phyloP scores from a whole-genome alignment of 1,140 invertebrate species.

The Campodea augens region DNA sequence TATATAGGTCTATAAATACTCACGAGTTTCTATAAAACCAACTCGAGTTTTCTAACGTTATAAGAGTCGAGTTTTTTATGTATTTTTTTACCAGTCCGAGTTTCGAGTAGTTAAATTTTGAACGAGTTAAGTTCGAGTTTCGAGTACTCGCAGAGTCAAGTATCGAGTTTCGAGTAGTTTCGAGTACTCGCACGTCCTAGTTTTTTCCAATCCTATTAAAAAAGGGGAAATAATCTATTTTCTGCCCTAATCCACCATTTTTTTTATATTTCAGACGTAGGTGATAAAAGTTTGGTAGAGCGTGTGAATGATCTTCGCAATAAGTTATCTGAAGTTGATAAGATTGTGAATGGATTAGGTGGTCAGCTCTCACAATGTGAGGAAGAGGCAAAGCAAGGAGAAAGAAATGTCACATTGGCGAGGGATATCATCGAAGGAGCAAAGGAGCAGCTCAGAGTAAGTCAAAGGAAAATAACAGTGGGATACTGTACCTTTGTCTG shows the following conservation, averaged over 20 bases:
- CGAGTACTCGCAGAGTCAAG: too few species aligned
- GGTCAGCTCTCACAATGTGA: conserved; percentile 14
- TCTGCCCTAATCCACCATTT: neutral
- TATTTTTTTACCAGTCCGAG: too few species aligned
- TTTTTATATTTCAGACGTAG: conserved; percentile 10
- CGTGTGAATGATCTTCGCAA: conserved; percentile 44
- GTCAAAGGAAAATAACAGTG: too few species aligned
- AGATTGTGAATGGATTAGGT: conserved; percentile 14
- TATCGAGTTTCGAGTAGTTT: too few species aligned
- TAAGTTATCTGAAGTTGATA: conserved; percentile 40
- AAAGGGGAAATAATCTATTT: neutral
- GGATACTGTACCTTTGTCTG: too few species aligned
- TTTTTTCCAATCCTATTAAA: neutral
- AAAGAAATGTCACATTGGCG: conserved; percentile 46
- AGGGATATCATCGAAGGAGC: conserved; percentile 53
- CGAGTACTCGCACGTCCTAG: neutral
- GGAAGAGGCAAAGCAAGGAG: conserved; percentile 36
- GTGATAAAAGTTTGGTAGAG: conserved; percentile 39
- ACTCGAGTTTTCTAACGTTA: too few species aligned
- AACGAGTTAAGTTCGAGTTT: too few species aligned
- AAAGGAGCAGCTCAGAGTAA: conserved; percentile 39
- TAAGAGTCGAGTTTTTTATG: too few species aligned
- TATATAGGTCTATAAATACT: too few species aligned
- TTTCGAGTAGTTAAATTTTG: too few species aligned
- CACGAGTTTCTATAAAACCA: too few species aligned